Evolutionary conservation across 2,888 invertebrate species (phyloP).

Genomic region (Plebejus argus): DNA sequence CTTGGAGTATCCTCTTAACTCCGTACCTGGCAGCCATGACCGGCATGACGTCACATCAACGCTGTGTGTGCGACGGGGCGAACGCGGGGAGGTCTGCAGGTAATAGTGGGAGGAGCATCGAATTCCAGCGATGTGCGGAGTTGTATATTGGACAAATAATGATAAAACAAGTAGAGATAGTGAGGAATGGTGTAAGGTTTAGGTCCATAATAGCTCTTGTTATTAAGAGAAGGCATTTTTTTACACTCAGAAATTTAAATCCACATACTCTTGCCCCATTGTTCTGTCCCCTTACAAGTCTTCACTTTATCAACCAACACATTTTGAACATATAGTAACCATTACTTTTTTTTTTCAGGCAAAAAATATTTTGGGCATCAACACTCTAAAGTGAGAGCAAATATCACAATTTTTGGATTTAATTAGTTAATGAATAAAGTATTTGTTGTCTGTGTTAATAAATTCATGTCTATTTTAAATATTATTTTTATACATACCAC

Average conservation of each 20-base stretch:
- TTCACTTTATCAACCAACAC: background rate
- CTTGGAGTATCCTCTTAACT: no score
- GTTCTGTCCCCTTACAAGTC: background rate
- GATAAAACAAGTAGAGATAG: no score
- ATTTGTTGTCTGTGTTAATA: conserved; percentile 22
- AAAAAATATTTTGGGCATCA: conserved; percentile 73
- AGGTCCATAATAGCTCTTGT: no score
- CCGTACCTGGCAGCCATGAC: no score
- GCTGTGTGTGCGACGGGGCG: no score
- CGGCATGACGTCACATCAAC: no score
- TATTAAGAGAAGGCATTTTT: no score
- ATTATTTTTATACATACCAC: background rate
- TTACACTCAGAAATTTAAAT: no score
- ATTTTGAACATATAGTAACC: background rate
- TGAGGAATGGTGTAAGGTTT: no score
- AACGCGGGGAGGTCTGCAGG: no score
- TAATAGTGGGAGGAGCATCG: no score
- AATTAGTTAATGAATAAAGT: conserved; percentile 30
- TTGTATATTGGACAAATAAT: background rate
- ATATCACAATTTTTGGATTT: background rate
- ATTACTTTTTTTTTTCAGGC: conserved; percentile 56
- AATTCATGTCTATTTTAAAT: background rate
- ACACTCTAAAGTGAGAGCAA: conserved; percentile 57
- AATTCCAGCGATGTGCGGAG: background rate
- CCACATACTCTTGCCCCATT: no score